These are phyloP conservation scores for Eilema caniola DNA, from an alignment of 2,888 invertebrate genomes.

Conservation along the genomic window DNA sequence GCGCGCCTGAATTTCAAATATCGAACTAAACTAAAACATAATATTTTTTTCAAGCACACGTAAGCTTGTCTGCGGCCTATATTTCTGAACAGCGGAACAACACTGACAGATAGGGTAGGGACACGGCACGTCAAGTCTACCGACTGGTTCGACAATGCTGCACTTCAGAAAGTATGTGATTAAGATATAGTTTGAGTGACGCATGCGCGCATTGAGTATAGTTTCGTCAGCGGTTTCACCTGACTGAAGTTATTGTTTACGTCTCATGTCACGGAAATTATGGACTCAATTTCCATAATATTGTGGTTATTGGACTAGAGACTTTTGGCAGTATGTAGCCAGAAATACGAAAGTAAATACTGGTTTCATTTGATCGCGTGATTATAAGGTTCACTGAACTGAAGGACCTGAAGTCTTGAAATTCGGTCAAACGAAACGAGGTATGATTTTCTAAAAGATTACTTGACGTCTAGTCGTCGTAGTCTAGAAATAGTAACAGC, in stretches of 20 bases:
- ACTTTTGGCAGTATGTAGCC: conserved; percentile 4
- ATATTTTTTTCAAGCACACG: conserved; percentile 63
- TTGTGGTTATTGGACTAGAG: conserved; percentile 30
- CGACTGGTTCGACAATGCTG: conserved; percentile 46
- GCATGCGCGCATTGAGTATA: conserved; percentile 50
- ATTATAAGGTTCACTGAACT: conserved; percentile 28
- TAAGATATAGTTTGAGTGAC: conserved; percentile 52
- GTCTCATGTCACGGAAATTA: conserved; percentile 19
- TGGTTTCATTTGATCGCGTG: conserved; percentile 28
- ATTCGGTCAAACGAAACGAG: neutral
- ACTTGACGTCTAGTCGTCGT: neutral
- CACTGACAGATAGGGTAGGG: conserved; percentile 65
- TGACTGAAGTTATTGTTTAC: conserved; percentile 48
- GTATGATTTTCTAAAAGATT: neutral
- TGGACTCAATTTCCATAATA: conserved; percentile 34
- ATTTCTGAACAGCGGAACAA: conserved; percentile 68
- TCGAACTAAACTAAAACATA: conserved; percentile 58
- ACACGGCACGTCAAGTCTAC: conserved; percentile 47
- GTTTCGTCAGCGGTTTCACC: conserved; percentile 43
- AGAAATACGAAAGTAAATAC: conserved; percentile 15
- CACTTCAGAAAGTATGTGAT: conserved; percentile 60
- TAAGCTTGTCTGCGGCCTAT: conserved; percentile 72
- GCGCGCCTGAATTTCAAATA: conserved; percentile 42
- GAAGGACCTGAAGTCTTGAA: neutral
- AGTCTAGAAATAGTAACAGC: neutral